These are phyloP conservation scores for Lordiphosa andalusiaca DNA, from an alignment of 2,888 invertebrate genomes.

Conservation along the genomic window DNA sequence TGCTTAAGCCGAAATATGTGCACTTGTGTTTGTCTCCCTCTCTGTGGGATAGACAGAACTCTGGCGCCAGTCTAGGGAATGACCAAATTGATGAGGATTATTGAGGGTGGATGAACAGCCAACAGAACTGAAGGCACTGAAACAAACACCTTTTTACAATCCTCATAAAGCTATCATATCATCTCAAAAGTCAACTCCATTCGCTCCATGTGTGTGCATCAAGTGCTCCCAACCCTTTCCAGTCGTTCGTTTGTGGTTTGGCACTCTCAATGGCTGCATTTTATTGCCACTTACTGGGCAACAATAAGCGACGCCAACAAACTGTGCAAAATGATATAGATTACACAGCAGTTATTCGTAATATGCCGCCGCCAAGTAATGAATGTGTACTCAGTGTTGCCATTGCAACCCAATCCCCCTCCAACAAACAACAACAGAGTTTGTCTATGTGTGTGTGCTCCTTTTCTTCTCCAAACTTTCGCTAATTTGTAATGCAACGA, in stretches of 20 bases:
- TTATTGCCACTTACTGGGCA: slow-evolving; percentile 30
- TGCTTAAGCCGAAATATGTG: background rate
- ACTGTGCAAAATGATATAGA: slow-evolving; percentile 33
- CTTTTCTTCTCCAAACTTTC: slow-evolving; percentile 35
- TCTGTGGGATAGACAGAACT: background rate
- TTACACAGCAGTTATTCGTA: slow-evolving; percentile 24
- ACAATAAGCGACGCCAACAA: slow-evolving; percentile 27
- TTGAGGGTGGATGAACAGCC: no score
- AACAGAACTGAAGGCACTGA: no score
- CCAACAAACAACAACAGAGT: slow-evolving; percentile 9
- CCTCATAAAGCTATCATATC: no score
- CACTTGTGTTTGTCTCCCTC: no score
- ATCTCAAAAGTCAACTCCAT: no score
- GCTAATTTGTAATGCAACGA: slow-evolving; percentile 40
- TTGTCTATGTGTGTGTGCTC: background rate
- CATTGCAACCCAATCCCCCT: slow-evolving; percentile 1
- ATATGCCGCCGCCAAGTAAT: slow-evolving; percentile 6
- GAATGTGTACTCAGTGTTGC: slow-evolving; percentile 11
- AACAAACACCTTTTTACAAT: no score
- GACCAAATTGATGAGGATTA: no score
- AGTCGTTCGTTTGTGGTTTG: background rate
- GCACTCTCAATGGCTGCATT: slow-evolving; percentile 20
- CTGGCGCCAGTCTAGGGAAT: no score
- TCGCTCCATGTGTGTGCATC: no score
- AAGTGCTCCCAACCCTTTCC: no score